phyloP scores from a whole-genome alignment of 2,888 invertebrate species.

The Morpho helenor region DNA sequence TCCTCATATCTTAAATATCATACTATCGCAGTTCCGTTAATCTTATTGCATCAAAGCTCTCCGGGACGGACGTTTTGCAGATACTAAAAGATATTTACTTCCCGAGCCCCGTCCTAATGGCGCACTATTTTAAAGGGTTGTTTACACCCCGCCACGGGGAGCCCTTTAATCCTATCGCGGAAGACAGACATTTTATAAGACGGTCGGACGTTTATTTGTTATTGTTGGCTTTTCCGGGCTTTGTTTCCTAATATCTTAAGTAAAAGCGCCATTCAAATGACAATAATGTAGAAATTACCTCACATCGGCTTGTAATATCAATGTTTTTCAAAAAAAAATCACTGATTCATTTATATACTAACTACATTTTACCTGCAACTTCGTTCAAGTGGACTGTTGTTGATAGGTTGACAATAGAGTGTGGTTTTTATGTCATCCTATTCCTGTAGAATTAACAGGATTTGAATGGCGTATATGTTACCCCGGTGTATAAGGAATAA shows the following conservation, averaged over 20 bases:
- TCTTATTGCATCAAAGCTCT: constrained; percentile 51
- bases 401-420: too few relatives aligned
- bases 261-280: background rate
- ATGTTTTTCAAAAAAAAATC: too few relatives aligned
- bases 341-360: too few relatives aligned
- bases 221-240: constrained; percentile 6
- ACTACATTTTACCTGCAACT: too few relatives aligned
- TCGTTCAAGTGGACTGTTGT: too few relatives aligned
- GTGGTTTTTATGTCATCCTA: too few relatives aligned
- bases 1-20: background rate
- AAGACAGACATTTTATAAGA: constrained; percentile 15
- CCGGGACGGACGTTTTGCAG: constrained; percentile 68
- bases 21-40: background rate
- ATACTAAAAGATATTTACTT: constrained; percentile 72
- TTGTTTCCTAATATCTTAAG: constrained; percentile 1
- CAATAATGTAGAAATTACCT: too few relatives aligned
- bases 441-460: too few relatives aligned
- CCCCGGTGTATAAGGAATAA: too few relatives aligned
- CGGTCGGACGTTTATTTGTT: constrained; percentile 6
- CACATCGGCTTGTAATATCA: too few relatives aligned
- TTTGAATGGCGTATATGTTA: too few relatives aligned
- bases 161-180: constrained; percentile 23
- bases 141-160: constrained; percentile 43
- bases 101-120: constrained; percentile 44
- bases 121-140: constrained; percentile 73